phyloP scores from a whole-genome alignment of 2,113 vertebrate species.

The Genyomyrus donnyi region DNA sequence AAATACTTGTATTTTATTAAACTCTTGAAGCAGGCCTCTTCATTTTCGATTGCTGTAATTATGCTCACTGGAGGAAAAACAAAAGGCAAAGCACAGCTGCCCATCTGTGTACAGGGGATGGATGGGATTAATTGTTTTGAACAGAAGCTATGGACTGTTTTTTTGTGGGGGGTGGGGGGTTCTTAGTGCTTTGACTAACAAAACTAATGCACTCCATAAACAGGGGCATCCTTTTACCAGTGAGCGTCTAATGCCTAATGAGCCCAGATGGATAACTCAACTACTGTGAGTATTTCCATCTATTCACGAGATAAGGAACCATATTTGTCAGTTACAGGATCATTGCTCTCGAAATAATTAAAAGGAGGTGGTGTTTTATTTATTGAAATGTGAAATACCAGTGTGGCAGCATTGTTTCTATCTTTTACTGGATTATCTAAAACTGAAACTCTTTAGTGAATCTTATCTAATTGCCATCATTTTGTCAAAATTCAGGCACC shows the following conservation, averaged over 20 bases:
- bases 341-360: background rate
- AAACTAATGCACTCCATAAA: slow-evolving; percentile 27
- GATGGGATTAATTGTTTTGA: slow-evolving; percentile 61
- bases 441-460: background rate
- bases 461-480: background rate
- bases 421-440: background rate
- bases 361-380: background rate
- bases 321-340: background rate
- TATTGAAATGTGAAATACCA: background rate
- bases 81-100: slow-evolving; percentile 73
- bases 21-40: slow-evolving; percentile 64
- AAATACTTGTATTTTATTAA: slow-evolving; percentile 68
- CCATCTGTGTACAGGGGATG: slow-evolving; percentile 48
- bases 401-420: background rate
- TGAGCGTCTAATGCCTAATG: slow-evolving; percentile 38
- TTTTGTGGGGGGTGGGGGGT: slow-evolving; percentile 48
- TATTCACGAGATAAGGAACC: background rate
- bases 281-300: slow-evolving; percentile 32
- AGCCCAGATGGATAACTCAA: slow-evolving; percentile 49
- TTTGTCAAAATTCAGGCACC: background rate
- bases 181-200: slow-evolving; percentile 40
- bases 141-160: slow-evolving; percentile 48
- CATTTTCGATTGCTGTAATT: slow-evolving; percentile 70
- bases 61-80: slow-evolving; percentile 65
- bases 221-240: slow-evolving; percentile 37